Evolutionary conservation across 2,797 vertebrate species (phyloP).

Genomic region (Sarcoramphus papa): DNA sequence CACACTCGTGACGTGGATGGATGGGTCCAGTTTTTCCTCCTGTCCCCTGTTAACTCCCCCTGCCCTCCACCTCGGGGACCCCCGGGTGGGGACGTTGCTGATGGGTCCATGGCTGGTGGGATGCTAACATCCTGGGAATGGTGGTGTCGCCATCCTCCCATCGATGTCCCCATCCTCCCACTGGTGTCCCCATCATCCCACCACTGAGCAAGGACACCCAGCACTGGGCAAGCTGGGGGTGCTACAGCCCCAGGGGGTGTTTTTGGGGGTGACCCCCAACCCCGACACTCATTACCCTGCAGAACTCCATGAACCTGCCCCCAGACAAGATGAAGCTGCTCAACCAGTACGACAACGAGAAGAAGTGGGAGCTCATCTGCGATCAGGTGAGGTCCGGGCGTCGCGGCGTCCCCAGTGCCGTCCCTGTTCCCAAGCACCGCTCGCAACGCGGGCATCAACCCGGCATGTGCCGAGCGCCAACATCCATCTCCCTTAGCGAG

Average conservation of each 20-base stretch:
- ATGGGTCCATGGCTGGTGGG: neutral
- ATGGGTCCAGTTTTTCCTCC: neutral
- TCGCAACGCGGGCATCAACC: fast-evolving
- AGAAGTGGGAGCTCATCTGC: conserved; percentile 97
- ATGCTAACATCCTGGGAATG: neutral
- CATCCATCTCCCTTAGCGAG: neutral
- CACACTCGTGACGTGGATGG: neutral
- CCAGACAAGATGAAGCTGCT: conserved; percentile 93
- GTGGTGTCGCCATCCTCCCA: neutral
- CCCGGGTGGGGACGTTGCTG: neutral
- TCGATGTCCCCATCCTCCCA: neutral
- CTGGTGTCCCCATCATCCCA: neutral
- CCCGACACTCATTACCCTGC: neutral
- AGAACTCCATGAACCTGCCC: conserved; percentile 97
- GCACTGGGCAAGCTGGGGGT: neutral
- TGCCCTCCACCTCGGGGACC: neutral
- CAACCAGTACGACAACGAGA: conserved; percentile 87
- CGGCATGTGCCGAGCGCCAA: fast-evolving
- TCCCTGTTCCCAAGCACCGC: neutral
- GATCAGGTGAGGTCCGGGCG: conserved; percentile 79
- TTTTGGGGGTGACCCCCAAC: neutral
- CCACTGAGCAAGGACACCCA: neutral
- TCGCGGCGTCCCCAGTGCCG: fast-evolving
- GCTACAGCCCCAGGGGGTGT: neutral
- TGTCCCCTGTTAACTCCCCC: neutral